Percentiles rank a stretch among this genome's conserved stretches.
Evolutionary conservation across 64 coral and sea anemone species (phyloP).

Genomic region (Montipora cactus): DNA sequence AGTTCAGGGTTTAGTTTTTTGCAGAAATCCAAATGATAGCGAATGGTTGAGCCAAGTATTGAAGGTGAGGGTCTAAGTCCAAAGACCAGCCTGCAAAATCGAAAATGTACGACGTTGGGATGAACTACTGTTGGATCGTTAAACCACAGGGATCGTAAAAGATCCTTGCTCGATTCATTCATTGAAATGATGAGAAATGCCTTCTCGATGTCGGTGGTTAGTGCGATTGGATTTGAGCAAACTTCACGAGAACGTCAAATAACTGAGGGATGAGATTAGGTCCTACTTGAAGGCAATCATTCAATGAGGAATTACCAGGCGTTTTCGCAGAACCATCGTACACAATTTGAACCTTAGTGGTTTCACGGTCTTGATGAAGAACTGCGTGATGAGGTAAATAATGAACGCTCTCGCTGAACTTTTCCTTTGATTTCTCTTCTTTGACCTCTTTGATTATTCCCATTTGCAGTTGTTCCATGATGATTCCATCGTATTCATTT

Average conservation of each 20-base stretch:
- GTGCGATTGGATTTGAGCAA: neutral
- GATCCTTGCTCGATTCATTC: conserved; percentile 26
- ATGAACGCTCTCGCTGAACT: neutral
- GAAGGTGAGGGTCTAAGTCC: conserved; percentile 24
- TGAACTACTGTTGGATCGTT: neutral
- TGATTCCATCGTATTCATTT: conserved; percentile 57
- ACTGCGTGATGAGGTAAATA: conserved; percentile 59
- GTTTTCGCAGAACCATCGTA: conserved; percentile 43
- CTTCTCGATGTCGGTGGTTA: conserved; percentile 31
- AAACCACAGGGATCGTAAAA: conserved; percentile 49
- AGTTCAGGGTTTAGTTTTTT: conserved; percentile 31
- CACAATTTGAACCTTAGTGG: conserved; percentile 24
- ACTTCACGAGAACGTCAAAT: conserved; percentile 16
- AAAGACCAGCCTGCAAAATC: conserved; percentile 60
- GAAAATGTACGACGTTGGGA: conserved; percentile 2
- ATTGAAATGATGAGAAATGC: conserved; percentile 18
- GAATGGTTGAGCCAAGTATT: conserved; percentile 39
- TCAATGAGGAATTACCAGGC: neutral
- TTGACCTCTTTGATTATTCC: conserved; percentile 37
- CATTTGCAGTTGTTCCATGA: conserved; percentile 30
- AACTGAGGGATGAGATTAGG: conserved; percentile 14
- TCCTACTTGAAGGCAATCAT: conserved; percentile 41
- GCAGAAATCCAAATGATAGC: conserved; percentile 41
- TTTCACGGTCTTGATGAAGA: neutral
- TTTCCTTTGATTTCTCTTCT: neutral